Evolutionary conservation across 2,797 vertebrate genomes (phyloP), one percentile per base, ranked within the genome.

Genomic region (Paramormyrops hopkinsi): DNA sequence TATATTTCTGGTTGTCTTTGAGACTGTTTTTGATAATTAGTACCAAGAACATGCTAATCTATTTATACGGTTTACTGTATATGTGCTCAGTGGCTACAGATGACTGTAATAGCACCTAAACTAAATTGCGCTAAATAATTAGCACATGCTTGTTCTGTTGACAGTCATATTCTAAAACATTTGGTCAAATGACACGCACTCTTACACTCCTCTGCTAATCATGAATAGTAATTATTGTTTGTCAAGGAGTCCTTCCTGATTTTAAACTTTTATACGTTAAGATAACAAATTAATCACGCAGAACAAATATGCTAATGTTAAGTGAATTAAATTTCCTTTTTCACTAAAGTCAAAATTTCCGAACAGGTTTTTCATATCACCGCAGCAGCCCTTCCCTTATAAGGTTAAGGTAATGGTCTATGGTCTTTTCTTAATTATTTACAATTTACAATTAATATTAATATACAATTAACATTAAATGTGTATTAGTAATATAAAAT

Each of bases 211-310:
- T 33, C 33, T 44, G 51, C 29, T 59, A 59, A 87, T 51, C 53
- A 59, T 41, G 33, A 87, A 87, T 87, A 87, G 33, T 59, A 87
- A 87, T 87, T 87, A 44, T 37, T 56, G 85, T 54, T 87, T 59
- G 29, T 59, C 85, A 41, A 46, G 17, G 85, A 56, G 17, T 17
- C 85, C 22, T 59, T 41, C 53, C 9, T 41, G 19, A 87, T 87
- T 59, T 56, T 7, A 37, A 87, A 56, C 53, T 56, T 25, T 59
- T 53, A 59, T 41, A 54, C 29, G 33, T 59, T 29, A 87, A 37
- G 25, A 11, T 86, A 86, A 56, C 50, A 56, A 41, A 87, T 59
- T 41, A 41, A 59, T 44, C 17, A 51, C 25, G 48, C 51, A 59
- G 53, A 59, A 87, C 51, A 44, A 87, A 59, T 44, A 53, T 87